A percentile compares a stretch with the other conserved stretches of the same genome.
Conservation (phyloP, 1,140 invertebrate genomes). For the Pemphigus obesinymphae region DNA sequence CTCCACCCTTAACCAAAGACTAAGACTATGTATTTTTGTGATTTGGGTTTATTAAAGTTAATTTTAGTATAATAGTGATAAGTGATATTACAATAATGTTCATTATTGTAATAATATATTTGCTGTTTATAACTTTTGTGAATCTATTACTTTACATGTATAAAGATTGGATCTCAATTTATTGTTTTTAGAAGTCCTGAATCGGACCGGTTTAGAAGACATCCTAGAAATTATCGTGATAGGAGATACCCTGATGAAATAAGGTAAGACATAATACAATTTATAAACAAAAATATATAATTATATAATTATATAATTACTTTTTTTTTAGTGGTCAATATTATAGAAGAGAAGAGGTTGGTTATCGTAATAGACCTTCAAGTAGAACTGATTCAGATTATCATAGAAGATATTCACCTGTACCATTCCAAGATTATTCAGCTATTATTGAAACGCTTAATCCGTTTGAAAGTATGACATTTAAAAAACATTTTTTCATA, state of each 20-base stretch:
- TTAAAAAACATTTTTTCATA: neutral
- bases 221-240: neutral
- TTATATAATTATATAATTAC: neutral
- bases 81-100: no score
- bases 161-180: neutral
- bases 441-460: constrained; percentile 16
- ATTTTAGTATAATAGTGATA: no score
- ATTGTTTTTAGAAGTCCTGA: constrained; percentile 1
- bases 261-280: neutral
- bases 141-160: neutral
- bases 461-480: constrained; percentile 1
- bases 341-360: constrained; percentile 34
- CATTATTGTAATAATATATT: neutral
- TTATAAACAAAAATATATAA: neutral
- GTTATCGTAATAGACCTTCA: constrained; percentile 48
- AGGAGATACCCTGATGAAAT: constrained; percentile 42
- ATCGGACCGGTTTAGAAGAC: constrained; percentile 20
- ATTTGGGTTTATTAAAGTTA: no score
- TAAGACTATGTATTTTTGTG: no score
- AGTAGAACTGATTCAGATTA: constrained; percentile 48
- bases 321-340: constrained; percentile 15
- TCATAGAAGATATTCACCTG: constrained; percentile 38
- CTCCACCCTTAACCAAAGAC: no score
- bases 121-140: neutral
- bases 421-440: constrained; percentile 10